phyloP scores from a whole-genome alignment of 2,113 vertebrate species.

The Phycodurus eques region DNA sequence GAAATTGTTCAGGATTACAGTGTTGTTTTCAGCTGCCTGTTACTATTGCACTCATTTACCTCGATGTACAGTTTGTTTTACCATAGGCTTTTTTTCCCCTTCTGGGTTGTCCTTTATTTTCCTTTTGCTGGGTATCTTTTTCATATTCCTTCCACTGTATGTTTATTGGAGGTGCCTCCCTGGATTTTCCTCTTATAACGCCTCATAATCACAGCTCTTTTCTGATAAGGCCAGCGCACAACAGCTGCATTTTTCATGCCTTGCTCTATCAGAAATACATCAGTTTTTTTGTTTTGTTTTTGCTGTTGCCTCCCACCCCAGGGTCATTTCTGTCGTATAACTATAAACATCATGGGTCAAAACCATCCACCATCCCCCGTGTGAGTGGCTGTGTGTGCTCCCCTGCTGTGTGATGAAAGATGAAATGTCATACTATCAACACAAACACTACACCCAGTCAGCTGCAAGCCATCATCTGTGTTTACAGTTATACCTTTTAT shows the following conservation, averaged over 20 bases:
- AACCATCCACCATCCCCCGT: slow-evolving; percentile 15
- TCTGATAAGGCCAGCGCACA: slow-evolving; percentile 42
- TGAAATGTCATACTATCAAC: slow-evolving; percentile 61
- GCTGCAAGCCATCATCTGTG: background rate
- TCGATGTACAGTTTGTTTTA: no score
- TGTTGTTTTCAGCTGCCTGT: no score
- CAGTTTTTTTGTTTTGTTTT: slow-evolving; percentile 6
- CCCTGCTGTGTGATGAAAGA: slow-evolving; percentile 62
- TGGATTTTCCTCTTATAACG: slow-evolving; percentile 31
- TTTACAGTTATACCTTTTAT: slow-evolving; percentile 18
- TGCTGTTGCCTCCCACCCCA: slow-evolving; percentile 3
- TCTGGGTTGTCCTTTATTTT: background rate
- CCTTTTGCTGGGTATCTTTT: slow-evolving; percentile 14
- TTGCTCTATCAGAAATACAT: slow-evolving; percentile 21
- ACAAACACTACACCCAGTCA: slow-evolving; percentile 34
- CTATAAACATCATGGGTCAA: slow-evolving; percentile 37
- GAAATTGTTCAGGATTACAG: no score
- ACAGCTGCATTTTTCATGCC: slow-evolving; percentile 28
- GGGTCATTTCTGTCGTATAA: slow-evolving; percentile 30
- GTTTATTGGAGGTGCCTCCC: slow-evolving; percentile 25
- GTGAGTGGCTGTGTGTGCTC: slow-evolving; percentile 13
- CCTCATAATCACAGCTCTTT: slow-evolving; percentile 45
- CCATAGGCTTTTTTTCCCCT: no score
- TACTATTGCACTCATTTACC: no score
- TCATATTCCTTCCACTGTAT: no score